Evolutionary conservation across 2,113 vertebrate species (phyloP).

Genomic region (Pygoscelis antarcticus): DNA sequence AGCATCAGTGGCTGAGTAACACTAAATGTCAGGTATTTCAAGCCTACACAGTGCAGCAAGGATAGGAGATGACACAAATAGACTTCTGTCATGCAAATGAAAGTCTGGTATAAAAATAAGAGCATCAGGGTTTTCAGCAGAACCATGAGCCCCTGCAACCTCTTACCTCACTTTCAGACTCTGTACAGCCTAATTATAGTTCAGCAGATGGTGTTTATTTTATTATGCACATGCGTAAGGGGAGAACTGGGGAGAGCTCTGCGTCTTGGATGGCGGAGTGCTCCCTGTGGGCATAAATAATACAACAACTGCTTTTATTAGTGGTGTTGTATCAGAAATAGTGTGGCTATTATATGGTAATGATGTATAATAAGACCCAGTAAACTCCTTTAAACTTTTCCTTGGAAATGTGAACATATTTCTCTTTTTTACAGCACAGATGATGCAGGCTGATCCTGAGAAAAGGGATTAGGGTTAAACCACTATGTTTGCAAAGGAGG

Average conservation of each 20-base stretch:
- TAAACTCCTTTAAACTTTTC: not conserved
- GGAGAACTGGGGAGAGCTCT: not conserved
- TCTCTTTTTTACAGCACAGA: not conserved
- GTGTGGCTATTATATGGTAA: not conserved
- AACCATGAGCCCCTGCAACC: not conserved
- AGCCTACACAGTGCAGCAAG: not conserved
- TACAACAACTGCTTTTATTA: not conserved
- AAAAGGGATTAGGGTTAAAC: not conserved
- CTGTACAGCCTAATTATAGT: not conserved
- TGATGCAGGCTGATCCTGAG: not conserved
- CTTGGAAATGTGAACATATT: not conserved
- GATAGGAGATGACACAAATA: not conserved
- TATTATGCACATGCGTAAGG: not conserved
- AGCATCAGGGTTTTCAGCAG: not conserved
- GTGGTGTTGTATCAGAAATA: not conserved
- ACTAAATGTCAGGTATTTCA: not conserved
- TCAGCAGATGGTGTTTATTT: conserved; percentile 10
- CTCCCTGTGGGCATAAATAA: not conserved
- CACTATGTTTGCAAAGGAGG: not conserved
- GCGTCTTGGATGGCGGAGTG: not conserved
- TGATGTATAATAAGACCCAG: not conserved
- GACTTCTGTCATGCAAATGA: not conserved
- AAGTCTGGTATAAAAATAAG: not conserved
- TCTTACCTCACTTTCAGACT: not conserved
- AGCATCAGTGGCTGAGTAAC: not conserved